These are phyloP conservation scores for Stichopus horrens DNA, from an alignment of 53 echinoderm and acorn worm genomes.

Conservation along the genomic window DNA sequence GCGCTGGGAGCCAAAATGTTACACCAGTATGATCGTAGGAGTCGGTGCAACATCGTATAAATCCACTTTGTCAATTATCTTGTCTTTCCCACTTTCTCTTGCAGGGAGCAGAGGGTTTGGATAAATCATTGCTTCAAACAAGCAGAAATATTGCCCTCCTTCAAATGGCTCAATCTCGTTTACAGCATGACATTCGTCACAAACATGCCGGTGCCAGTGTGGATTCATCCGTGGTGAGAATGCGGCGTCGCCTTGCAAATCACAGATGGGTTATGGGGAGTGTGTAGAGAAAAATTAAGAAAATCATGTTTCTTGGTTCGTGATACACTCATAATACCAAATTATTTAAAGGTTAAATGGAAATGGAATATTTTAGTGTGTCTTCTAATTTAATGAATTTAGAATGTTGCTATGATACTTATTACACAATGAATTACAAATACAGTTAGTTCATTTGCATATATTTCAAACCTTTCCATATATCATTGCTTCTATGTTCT, in stretches of 20 bases:
- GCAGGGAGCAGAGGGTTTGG: slow-evolving; percentile 93
- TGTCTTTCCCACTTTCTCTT: not conserved
- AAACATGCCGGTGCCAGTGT: slow-evolving; percentile 87
- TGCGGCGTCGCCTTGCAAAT: slow-evolving; percentile 96
- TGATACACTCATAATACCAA: too few species aligned
- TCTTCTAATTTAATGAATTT: too few species aligned
- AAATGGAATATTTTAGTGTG: too few species aligned
- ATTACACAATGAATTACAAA: too few species aligned
- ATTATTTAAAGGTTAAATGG: too few species aligned
- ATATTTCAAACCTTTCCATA: too few species aligned
- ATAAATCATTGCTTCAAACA: slow-evolving; percentile 82
- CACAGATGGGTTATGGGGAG: slow-evolving; percentile 99
- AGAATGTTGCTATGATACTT: too few species aligned
- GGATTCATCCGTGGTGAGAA: slow-evolving; percentile 90
- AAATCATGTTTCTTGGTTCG: too few species aligned
- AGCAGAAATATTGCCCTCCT: slow-evolving; percentile 94
- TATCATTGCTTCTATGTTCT: too few species aligned
- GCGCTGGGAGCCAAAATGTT: not conserved
- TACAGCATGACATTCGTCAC: slow-evolving; percentile 92
- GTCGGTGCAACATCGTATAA: not conserved
- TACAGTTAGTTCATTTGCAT: too few species aligned
- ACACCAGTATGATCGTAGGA: not conserved
- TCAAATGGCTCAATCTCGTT: slow-evolving; percentile 76
- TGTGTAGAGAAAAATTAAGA: slow-evolving; percentile 43
- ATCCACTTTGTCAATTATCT: not conserved